These are phyloP conservation scores for Himalopsyche phryganea DNA, from an alignment of 1,140 invertebrate genomes.

Conservation along the genomic window DNA sequence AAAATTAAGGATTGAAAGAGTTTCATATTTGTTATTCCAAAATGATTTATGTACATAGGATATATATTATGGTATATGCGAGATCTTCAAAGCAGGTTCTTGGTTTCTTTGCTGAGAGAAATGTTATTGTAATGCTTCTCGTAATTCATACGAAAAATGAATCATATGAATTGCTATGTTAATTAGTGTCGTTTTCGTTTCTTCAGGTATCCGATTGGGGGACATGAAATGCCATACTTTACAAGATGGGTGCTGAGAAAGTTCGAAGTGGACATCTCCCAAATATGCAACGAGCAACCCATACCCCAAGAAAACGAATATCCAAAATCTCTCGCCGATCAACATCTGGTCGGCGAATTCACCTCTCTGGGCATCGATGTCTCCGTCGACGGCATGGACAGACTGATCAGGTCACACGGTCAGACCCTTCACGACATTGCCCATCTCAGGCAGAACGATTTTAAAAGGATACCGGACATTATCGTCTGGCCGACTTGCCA, in stretches of 20 bases:
- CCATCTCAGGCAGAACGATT: slow-evolving; percentile 64
- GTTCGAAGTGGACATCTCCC: slow-evolving; percentile 64
- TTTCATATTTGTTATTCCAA: no score
- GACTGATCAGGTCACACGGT: slow-evolving; percentile 89
- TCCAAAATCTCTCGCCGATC: slow-evolving; percentile 54
- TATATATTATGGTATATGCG: no score
- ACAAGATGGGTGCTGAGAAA: slow-evolving; percentile 74
- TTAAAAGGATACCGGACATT: slow-evolving; percentile 86
- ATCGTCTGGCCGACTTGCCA: slow-evolving; percentile 89
- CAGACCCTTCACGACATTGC: slow-evolving; percentile 92
- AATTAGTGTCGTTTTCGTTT: slow-evolving; percentile 17
- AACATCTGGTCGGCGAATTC: slow-evolving; percentile 62
- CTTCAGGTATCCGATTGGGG: slow-evolving; percentile 79
- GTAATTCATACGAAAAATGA: no score
- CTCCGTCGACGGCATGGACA: slow-evolving; percentile 77
- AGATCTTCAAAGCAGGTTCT: no score
- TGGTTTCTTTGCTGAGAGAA: no score
- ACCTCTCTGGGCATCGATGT: slow-evolving; percentile 61
- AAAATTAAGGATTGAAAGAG: no score
- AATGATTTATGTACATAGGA: no score
- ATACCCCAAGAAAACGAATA: slow-evolving; percentile 50
- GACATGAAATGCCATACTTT: slow-evolving; percentile 72
- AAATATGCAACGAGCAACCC: slow-evolving; percentile 44
- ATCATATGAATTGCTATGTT: no score
- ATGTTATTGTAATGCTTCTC: no score